phyloP scores from a whole-genome alignment of 2,113 vertebrate genomes.

The Catagonus wagneri region DNA sequence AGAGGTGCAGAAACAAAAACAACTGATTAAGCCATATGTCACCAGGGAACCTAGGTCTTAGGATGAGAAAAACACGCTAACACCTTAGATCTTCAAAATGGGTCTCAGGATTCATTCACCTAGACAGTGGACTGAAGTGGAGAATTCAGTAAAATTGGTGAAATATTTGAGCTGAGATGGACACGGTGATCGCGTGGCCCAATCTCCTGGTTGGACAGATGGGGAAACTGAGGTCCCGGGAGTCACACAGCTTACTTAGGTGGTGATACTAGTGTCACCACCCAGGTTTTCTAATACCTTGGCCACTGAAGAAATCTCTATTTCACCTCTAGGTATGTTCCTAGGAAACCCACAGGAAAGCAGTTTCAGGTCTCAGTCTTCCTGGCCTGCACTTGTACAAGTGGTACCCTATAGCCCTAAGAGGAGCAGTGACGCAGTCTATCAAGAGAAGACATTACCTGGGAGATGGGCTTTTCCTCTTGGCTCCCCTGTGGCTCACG shows the following conservation, averaged over 20 bases:
- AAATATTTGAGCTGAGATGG: not conserved
- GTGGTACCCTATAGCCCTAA: not conserved
- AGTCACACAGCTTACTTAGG: not conserved
- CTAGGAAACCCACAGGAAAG: not conserved
- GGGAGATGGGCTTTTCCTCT: not conserved
- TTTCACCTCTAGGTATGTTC: not conserved
- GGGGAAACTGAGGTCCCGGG: not conserved
- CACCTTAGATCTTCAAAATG: slow-evolving; percentile 7
- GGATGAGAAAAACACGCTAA: not conserved
- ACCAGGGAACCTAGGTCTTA: not conserved
- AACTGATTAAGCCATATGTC: slow-evolving; percentile 55
- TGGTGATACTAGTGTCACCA: not conserved
- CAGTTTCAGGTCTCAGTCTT: not conserved
- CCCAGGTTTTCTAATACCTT: not conserved
- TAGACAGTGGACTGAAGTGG: not conserved
- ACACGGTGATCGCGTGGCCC: not conserved
- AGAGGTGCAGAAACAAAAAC: slow-evolving; percentile 59
- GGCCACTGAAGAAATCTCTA: not conserved
- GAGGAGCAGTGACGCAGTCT: not conserved
- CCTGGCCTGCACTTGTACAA: not conserved
- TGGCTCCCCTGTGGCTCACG: not conserved
- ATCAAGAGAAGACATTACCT: not conserved
- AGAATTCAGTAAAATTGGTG: not conserved
- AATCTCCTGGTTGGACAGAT: not conserved
- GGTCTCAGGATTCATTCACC: not conserved